Evolutionary conservation across 2,888 invertebrate species (phyloP).

Genomic region (Limnephilus marmoratus): DNA sequence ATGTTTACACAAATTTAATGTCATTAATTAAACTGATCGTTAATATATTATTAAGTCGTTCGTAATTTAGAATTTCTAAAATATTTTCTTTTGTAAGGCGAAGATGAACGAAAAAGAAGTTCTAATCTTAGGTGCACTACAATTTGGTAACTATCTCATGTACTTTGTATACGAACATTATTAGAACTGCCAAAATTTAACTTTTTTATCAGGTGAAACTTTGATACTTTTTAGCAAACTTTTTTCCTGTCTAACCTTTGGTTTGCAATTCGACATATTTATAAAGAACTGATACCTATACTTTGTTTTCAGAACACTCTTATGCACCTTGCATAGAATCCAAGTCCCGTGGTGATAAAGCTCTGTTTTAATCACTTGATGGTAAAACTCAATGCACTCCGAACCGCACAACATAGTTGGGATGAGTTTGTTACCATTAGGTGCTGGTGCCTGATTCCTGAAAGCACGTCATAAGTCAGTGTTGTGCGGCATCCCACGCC

Average conservation of each 20-base stretch:
- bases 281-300: not conserved
- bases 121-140: not conserved
- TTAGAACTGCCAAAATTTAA: too few species aligned
- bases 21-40: too few species aligned
- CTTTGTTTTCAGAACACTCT: not conserved
- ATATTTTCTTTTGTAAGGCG: not conserved
- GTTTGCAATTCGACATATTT: not conserved
- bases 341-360: not conserved
- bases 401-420: not conserved
- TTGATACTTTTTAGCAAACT: too few species aligned
- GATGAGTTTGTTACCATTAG: not conserved
- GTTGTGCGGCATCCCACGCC: not conserved
- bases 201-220: too few species aligned
- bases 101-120: not conserved
- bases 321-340: not conserved
- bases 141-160: not conserved
- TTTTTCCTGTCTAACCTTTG: not conserved
- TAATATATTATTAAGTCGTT: not conserved
- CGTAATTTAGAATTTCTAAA: not conserved
- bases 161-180: too few species aligned
- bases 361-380: not conserved
- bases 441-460: not conserved
- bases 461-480: not conserved
- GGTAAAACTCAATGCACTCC: not conserved
- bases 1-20: too few species aligned